phyloP scores from a whole-genome alignment of 2,888 invertebrate species.

The Lysandra coridon region DNA sequence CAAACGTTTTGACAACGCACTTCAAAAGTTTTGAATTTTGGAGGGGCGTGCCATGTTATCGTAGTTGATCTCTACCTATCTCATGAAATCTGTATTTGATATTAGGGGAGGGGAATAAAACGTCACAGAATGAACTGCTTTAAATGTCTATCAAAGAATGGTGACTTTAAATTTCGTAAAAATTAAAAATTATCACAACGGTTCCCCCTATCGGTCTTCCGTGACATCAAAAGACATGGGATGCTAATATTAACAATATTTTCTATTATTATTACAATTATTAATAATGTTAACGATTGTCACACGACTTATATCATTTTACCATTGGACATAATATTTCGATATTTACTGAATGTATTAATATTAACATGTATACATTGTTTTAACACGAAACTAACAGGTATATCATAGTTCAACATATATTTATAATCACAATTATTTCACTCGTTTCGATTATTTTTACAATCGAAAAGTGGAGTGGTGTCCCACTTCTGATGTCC shows the following conservation, averaged over 20 bases:
- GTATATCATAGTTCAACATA: not conserved
- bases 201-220: constrained; percentile 29
- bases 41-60: too few relatives aligned
- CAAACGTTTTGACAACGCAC: too few relatives aligned
- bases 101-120: not conserved
- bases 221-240: constrained; percentile 6
- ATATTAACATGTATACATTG: constrained; percentile 15
- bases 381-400: constrained; percentile 15
- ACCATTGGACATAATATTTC: constrained; percentile 23
- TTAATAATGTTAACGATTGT: not conserved
- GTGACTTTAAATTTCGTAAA: not conserved
- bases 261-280: constrained; percentile 11
- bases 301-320: constrained; percentile 20
- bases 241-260: not conserved
- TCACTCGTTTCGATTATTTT: constrained; percentile 22
- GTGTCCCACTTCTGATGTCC: not conserved
- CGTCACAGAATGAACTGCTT: not conserved
- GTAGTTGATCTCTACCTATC: not conserved
- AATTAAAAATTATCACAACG: not conserved
- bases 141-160: not conserved
- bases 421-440: not conserved
- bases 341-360: constrained; percentile 18
- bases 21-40: too few relatives aligned
- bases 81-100: not conserved
- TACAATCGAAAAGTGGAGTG: constrained; percentile 12